Evolutionary conservation across 2,797 vertebrate genomes (phyloP).

Genomic region (Onychomys arenicola): DNA sequence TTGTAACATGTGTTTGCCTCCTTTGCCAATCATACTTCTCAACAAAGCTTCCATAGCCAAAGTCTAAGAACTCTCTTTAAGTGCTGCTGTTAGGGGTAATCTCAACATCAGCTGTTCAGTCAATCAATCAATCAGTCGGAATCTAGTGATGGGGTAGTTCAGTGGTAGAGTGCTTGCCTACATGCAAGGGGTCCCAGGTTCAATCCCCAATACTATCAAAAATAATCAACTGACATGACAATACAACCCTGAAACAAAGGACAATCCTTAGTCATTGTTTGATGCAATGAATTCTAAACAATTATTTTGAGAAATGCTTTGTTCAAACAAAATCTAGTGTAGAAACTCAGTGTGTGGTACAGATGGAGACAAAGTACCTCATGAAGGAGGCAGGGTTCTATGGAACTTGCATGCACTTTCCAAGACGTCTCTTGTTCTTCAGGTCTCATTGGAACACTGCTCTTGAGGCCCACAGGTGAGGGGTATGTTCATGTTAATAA

Average conservation of each 20-base stretch:
- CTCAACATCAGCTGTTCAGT: not conserved
- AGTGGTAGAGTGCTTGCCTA: not conserved
- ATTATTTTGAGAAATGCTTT: conserved; percentile 30
- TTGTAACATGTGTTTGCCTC: not conserved
- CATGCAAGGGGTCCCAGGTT: not conserved
- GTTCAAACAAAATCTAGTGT: conserved; percentile 8
- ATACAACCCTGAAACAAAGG: not conserved
- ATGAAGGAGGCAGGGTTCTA: not conserved
- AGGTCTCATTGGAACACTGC: not conserved
- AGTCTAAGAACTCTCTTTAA: not conserved
- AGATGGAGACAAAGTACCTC: not conserved
- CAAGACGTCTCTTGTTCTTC: not conserved
- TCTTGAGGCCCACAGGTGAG: not conserved
- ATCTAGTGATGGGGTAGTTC: not conserved
- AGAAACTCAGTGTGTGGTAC: not conserved
- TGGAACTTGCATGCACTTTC: not conserved
- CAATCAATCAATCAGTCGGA: not conserved
- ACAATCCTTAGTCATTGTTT: not conserved
- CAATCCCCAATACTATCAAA: not conserved
- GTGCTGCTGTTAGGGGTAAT: not conserved
- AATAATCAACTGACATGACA: not conserved
- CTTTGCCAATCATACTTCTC: not conserved
- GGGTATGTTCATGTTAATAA: not conserved
- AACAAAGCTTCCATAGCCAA: not conserved
- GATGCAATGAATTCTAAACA: not conserved